Percentiles rank a stretch among this genome's conserved stretches.
Evolutionary conservation across 1,140 invertebrate species (phyloP).

Genomic region (Bombus pascuorum): DNA sequence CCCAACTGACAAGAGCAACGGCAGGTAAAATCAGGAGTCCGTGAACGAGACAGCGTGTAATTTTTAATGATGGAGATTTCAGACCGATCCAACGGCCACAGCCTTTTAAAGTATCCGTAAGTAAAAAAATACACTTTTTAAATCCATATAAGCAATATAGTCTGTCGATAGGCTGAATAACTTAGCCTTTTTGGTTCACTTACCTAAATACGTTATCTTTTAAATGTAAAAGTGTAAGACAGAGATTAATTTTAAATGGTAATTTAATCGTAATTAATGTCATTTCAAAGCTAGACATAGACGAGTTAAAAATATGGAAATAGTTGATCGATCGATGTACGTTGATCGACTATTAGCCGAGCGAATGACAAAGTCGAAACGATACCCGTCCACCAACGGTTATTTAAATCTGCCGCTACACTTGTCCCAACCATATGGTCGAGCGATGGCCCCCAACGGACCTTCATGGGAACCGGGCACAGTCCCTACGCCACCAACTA

Average conservation of each 20-base stretch:
- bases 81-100: background rate
- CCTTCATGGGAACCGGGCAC: constrained; percentile 81
- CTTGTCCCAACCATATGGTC: constrained; percentile 80
- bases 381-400: constrained; percentile 76
- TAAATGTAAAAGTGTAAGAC: background rate
- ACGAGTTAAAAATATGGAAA: background rate
- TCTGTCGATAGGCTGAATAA: background rate
- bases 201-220: background rate
- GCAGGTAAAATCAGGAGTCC: constrained; percentile 77
- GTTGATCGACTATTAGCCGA: constrained; percentile 34
- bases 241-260: too few relatives aligned
- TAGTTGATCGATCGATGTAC: background rate
- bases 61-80: constrained; percentile 23
- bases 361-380: constrained; percentile 33
- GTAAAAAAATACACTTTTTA: background rate
- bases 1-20: constrained; percentile 71
- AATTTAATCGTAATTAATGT: background rate
- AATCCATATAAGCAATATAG: too few relatives aligned
- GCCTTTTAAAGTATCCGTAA: background rate
- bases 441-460: constrained; percentile 79
- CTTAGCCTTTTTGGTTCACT: background rate
- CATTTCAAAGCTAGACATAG: background rate
- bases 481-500: constrained; percentile 68
- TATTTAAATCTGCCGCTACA: constrained; percentile 82
- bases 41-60: constrained; percentile 41